Conservation (phyloP, 1,140 invertebrate genomes). For the Atta texana region DNA sequence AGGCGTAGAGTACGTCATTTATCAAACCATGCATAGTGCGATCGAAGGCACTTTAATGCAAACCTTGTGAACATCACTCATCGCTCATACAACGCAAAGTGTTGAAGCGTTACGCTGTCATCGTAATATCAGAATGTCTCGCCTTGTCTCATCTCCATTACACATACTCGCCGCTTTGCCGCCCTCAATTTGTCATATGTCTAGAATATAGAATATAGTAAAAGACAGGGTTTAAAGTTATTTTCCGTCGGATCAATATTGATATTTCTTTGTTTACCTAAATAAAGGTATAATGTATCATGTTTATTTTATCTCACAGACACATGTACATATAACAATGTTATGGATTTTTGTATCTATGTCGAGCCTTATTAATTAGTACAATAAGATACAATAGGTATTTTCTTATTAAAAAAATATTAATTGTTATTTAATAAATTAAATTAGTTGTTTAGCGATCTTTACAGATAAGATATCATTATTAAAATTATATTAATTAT, state of each 20-base stretch:
- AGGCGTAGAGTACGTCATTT: conserved; percentile 34
- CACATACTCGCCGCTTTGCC: conserved; percentile 48
- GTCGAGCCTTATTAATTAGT: not conserved
- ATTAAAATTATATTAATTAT: not conserved
- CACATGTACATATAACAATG: not conserved
- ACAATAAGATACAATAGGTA: not conserved
- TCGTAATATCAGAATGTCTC: conserved; percentile 62
- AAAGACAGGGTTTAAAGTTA: conserved; percentile 44
- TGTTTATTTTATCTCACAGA: conserved; percentile 11
- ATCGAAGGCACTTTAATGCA: conserved; percentile 56
- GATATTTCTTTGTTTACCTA: conserved; percentile 25
- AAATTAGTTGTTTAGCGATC: too few species aligned
- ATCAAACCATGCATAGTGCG: conserved; percentile 41
- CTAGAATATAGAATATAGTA: conserved; percentile 50
- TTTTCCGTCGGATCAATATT: conserved; percentile 44
- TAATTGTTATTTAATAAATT: not conserved
- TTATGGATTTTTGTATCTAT: not conserved
- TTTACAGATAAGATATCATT: not conserved
- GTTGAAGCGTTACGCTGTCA: conserved; percentile 58
- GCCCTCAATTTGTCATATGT: conserved; percentile 59
- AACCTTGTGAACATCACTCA: conserved; percentile 62
- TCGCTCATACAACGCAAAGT: conserved; percentile 57
- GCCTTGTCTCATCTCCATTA: conserved; percentile 63
- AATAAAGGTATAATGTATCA: not conserved
- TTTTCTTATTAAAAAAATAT: not conserved